Evolutionary conservation across 2,888 invertebrate species (phyloP).

Genomic region (Rhagonycha fulva): DNA sequence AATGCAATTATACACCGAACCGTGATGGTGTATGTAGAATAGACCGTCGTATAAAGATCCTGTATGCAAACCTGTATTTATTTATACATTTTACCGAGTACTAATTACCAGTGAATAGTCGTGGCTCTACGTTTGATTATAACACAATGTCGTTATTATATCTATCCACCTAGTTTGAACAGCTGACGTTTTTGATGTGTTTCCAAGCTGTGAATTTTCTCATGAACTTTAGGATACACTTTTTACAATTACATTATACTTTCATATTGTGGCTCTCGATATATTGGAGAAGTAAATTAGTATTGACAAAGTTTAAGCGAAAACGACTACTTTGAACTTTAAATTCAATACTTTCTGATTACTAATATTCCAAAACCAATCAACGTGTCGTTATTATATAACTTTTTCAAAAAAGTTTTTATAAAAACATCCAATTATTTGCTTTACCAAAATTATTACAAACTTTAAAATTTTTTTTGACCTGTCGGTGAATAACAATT

Average conservation of each 20-base stretch:
- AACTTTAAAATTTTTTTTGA: background rate
- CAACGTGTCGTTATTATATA: background rate
- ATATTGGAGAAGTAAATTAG: slow-evolving; percentile 4
- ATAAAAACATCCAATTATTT: background rate
- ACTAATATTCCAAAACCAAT: background rate
- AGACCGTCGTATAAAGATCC: background rate
- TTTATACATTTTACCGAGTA: slow-evolving; percentile 15
- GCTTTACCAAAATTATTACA: background rate
- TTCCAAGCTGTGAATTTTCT: slow-evolving; percentile 15
- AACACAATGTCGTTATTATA: slow-evolving; percentile 15
- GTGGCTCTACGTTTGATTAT: slow-evolving; percentile 14
- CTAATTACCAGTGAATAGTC: slow-evolving; percentile 17
- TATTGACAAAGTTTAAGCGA: slow-evolving; percentile 1
- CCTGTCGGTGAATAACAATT: background rate
- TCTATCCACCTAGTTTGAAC: slow-evolving; percentile 16
- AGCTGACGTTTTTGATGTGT: slow-evolving; percentile 19
- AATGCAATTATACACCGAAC: background rate
- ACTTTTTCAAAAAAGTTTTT: background rate
- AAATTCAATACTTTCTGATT: background rate
- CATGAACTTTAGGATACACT: slow-evolving; percentile 8
- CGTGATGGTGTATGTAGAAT: background rate
- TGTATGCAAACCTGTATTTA: background rate
- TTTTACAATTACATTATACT: slow-evolving; percentile 23
- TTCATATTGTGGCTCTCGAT: slow-evolving; percentile 14
- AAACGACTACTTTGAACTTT: background rate